These are phyloP conservation scores for Antitype chi DNA, from an alignment of 2,888 invertebrate species.

Conservation along the genomic window DNA sequence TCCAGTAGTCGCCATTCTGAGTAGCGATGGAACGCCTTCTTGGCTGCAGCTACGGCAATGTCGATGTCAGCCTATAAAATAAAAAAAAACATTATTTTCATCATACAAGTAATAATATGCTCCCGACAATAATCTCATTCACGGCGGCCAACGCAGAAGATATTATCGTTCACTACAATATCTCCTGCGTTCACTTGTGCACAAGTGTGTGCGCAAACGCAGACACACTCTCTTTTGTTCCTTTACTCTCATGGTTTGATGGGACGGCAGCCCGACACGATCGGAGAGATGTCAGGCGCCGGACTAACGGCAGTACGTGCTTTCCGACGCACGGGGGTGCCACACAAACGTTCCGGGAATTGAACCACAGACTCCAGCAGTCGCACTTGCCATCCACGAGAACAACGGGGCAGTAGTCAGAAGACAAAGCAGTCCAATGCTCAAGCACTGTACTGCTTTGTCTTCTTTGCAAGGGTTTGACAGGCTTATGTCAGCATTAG, in stretches of 20 bases:
- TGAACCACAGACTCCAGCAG: too few species aligned
- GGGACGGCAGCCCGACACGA: not conserved
- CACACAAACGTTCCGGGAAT: not conserved
- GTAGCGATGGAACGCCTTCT: constrained; percentile 93
- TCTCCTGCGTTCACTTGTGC: too few species aligned
- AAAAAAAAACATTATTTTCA: not conserved
- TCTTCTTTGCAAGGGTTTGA: too few species aligned
- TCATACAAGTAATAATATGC: not conserved
- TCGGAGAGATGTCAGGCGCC: not conserved
- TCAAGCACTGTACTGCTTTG: too few species aligned
- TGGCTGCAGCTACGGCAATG: constrained; percentile 94
- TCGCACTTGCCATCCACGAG: not conserved
- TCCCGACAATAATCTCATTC: too few species aligned
- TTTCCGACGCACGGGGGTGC: not conserved
- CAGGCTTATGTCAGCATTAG: too few species aligned
- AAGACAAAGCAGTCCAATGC: too few species aligned
- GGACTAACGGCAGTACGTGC: not conserved
- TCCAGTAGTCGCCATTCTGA: constrained; percentile 95
- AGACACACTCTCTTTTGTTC: not conserved
- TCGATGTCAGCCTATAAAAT: constrained; percentile 93
- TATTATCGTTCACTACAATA: not conserved
- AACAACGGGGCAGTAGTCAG: not conserved
- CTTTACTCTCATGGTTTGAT: not conserved
- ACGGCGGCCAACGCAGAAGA: not conserved
- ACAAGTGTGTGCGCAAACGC: not conserved